These are phyloP conservation scores for Carettochelys insculpta DNA, from an alignment of 2,113 vertebrate species.

Conservation along the genomic window DNA sequence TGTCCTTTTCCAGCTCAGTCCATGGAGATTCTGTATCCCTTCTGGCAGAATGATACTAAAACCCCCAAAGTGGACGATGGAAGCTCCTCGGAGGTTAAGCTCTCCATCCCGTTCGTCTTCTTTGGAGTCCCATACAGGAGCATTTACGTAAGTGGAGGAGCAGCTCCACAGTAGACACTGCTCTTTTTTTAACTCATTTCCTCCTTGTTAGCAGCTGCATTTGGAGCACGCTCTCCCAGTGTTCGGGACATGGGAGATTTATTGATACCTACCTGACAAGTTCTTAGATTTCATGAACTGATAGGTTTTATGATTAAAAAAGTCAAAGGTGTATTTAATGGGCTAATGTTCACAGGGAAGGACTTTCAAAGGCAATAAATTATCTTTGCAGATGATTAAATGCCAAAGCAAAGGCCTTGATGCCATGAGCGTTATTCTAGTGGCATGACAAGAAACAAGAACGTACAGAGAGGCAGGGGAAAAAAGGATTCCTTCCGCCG, in stretches of 20 bases:
- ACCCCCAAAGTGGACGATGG: constrained; percentile 98
- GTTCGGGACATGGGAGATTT: constrained; percentile 59
- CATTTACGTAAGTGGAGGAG: constrained; percentile 86
- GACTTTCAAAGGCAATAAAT: constrained; percentile 74
- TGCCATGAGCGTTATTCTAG: constrained; percentile 61
- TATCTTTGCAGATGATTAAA: constrained; percentile 75
- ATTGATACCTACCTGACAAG: constrained; percentile 65
- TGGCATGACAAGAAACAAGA: constrained; percentile 63
- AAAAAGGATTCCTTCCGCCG: fast-evolving
- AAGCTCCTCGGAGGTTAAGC: constrained; percentile 89
- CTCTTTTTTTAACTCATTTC: background rate
- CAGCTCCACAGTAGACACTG: background rate
- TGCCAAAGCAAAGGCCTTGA: constrained; percentile 60
- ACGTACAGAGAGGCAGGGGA: constrained; percentile 12
- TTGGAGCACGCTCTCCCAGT: constrained; percentile 40
- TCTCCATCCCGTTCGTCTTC: constrained; percentile 88
- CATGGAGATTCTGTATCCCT: constrained; percentile 86
- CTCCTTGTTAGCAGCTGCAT: constrained; percentile 42
- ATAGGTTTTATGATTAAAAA: constrained; percentile 81
- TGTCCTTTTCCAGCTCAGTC: constrained; percentile 75
- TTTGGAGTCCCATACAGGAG: constrained; percentile 89
- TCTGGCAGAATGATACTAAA: constrained; percentile 84
- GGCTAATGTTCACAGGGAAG: constrained; percentile 74
- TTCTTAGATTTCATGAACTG: constrained; percentile 77
- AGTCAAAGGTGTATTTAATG: constrained; percentile 78